These are phyloP conservation scores for Tiaroga cobitis DNA, from an alignment of 2,797 vertebrate species.

Conservation along the genomic window DNA sequence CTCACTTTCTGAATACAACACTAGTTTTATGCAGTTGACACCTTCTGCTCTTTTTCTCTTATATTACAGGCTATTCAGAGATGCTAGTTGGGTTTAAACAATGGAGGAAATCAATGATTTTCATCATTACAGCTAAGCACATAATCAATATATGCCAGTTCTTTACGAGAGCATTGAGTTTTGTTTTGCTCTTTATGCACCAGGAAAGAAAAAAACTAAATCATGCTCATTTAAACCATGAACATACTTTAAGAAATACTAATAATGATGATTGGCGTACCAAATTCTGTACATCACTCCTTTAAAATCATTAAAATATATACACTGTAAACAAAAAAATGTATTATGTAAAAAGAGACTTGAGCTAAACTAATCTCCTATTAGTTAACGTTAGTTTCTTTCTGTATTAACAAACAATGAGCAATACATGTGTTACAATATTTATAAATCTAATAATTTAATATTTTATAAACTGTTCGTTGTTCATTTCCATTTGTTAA, in stretches of 20 bases:
- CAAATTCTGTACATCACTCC: neutral
- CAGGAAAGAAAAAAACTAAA: neutral
- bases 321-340: neutral
- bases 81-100: constrained; percentile 1
- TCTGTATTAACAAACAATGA: no score
- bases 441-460: no score
- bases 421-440: no score
- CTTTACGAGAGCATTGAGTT: neutral
- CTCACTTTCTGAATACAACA: neutral
- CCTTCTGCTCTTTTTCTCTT: neutral
- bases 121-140: neutral
- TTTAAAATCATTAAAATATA: neutral
- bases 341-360: no score
- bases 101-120: neutral
- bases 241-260: neutral
- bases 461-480: no score
- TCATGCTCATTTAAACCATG: neutral
- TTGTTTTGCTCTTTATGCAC: neutral
- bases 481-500: no score
- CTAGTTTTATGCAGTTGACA: neutral
- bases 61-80: neutral
- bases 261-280: neutral
- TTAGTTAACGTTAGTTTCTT: no score
- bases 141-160: neutral
- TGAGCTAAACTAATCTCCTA: no score